Percentiles rank a stretch among this genome's conserved stretches.
phyloP scores from a whole-genome alignment of 1,140 invertebrate species.

The Coenobita brevimanus region DNA sequence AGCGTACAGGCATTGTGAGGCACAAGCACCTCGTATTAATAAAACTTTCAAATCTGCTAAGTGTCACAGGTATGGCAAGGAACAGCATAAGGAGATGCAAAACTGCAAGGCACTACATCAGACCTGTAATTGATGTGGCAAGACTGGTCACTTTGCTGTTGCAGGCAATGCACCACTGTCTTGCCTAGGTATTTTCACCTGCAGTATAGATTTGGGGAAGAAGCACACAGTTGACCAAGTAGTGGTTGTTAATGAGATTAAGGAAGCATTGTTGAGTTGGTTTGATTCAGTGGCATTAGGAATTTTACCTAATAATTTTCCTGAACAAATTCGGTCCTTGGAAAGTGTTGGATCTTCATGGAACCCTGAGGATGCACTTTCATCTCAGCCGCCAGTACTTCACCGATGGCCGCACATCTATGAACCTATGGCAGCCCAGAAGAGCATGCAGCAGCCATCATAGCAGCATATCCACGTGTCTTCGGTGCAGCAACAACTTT shows the following conservation, averaged over 20 bases:
- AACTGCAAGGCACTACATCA: background rate
- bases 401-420: background rate
- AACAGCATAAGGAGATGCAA: background rate
- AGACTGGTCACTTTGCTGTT: slow-evolving; percentile 5
- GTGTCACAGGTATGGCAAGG: slow-evolving; percentile 1
- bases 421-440: background rate
- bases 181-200: too few species aligned
- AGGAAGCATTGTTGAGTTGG: background rate
- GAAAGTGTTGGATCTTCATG: background rate
- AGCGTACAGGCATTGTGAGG: too few species aligned
- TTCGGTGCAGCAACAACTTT: background rate
- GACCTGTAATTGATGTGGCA: background rate
- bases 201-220: too few species aligned
- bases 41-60: too few species aligned
- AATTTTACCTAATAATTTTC: slow-evolving; percentile 16
- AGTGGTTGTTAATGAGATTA: background rate
- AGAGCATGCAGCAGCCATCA: background rate
- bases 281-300: slow-evolving; percentile 8
- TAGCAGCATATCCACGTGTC: background rate
- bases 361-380: background rate
- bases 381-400: background rate
- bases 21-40: too few species aligned
- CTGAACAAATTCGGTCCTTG: background rate
- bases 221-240: background rate
- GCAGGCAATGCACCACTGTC: too few species aligned